These are phyloP conservation scores for Pithys albifrons DNA, from an alignment of 2,113 vertebrate species.

Conservation along the genomic window DNA sequence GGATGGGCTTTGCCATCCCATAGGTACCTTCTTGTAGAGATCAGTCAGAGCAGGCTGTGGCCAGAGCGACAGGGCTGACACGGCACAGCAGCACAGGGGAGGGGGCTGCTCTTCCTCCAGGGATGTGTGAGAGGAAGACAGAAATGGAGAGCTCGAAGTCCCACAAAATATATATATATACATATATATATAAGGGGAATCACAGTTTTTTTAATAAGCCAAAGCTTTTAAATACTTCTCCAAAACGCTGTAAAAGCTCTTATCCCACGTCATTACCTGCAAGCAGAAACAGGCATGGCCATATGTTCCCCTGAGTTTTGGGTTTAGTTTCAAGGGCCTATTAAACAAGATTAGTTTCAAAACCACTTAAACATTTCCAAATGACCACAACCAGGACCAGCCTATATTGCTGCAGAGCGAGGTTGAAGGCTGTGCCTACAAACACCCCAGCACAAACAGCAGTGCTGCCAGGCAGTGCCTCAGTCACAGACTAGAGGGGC, in stretches of 20 bases:
- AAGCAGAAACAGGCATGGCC: slow-evolving; percentile 1
- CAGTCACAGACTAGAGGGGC: background rate
- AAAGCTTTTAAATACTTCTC: slow-evolving; percentile 33
- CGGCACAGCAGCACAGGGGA: background rate
- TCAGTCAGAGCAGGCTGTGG: background rate
- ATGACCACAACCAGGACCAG: slow-evolving; percentile 66
- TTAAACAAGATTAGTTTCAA: slow-evolving; percentile 49
- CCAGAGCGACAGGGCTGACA: background rate
- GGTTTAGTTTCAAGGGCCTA: slow-evolving; percentile 70
- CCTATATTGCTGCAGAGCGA: background rate
- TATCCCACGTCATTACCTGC: background rate
- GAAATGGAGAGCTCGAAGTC: background rate
- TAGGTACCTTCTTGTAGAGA: background rate
- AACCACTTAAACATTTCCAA: slow-evolving; percentile 36
- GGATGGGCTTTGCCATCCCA: background rate
- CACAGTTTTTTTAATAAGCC: background rate
- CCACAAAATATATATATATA: background rate
- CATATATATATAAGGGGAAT: background rate
- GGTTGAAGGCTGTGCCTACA: background rate
- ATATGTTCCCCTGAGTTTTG: slow-evolving; percentile 24
- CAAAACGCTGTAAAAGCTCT: background rate
- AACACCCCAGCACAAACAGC: background rate
- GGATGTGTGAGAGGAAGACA: background rate
- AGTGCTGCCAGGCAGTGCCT: background rate
- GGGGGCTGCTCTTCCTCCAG: background rate